Conservation (phyloP, 2,888 invertebrate species). For the Cheilosia scutellata region DNA sequence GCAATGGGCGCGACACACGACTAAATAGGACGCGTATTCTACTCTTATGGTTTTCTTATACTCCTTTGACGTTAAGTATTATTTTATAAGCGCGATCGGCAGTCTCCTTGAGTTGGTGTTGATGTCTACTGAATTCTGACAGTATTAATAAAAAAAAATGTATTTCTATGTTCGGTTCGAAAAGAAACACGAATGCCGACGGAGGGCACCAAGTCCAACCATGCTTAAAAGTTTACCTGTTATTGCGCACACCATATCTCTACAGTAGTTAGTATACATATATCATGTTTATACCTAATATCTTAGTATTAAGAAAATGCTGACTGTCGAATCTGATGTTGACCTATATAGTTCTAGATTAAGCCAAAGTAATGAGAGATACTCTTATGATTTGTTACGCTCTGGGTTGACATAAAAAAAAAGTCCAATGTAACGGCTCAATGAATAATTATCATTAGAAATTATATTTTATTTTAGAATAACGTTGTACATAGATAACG, state of each 20-base stretch:
- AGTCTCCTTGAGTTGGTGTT: conserved; percentile 43
- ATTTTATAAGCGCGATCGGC: conserved; percentile 51
- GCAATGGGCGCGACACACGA: conserved; percentile 94
- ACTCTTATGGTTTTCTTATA: neutral
- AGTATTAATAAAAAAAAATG: conserved; percentile 57
- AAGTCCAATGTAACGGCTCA: conserved; percentile 48
- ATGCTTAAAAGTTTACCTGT: conserved; percentile 46
- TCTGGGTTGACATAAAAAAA: conserved; percentile 4
- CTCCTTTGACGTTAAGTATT: conserved; percentile 65
- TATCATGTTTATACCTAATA: conserved; percentile 46
- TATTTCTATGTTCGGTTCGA: conserved; percentile 50
- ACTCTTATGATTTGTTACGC: conserved; percentile 26
- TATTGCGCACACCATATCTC: conserved; percentile 64
- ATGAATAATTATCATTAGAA: conserved; percentile 23
- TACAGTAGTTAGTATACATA: conserved; percentile 41
- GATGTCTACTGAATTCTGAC: conserved; percentile 65
- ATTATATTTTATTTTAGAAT: conserved; percentile 25
- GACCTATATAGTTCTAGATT: conserved; percentile 13
- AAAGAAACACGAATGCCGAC: neutral
- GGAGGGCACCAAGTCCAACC: conserved; percentile 2
- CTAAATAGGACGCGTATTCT: conserved; percentile 86
- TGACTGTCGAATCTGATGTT: conserved; percentile 55
- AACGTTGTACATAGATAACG: conserved; percentile 59
- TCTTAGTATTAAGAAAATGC: conserved; percentile 44
- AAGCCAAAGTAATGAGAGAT: conserved; percentile 30